A percentile compares a stretch with the other conserved stretches of the same genome.
Conservation (phyloP, 2,888 invertebrate species). For the Coleophora flavipennella region DNA sequence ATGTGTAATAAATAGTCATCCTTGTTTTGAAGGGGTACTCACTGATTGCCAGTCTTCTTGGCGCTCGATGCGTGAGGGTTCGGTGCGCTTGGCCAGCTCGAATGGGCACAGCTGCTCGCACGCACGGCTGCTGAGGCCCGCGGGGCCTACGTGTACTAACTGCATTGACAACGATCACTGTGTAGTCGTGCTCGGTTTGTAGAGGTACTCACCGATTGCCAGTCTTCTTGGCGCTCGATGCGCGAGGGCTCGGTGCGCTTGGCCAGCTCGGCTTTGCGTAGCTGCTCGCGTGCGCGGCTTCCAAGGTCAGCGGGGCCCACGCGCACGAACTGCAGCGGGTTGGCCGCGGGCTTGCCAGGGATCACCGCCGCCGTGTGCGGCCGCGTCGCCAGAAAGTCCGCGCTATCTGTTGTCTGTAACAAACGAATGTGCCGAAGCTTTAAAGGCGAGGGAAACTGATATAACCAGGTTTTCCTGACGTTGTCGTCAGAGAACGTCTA, state of each 20-base stretch:
- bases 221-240: constrained; percentile 89
- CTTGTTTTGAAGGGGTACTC: constrained; percentile 38
- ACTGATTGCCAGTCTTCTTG: constrained; percentile 95
- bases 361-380: constrained; percentile 76
- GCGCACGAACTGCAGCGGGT: constrained; percentile 91
- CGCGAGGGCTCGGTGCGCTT: constrained; percentile 86
- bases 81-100: constrained; percentile 87
- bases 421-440: constrained; percentile 6
- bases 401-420: constrained; percentile 62
- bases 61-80: constrained; percentile 85
- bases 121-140: constrained; percentile 86
- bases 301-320: constrained; percentile 91
- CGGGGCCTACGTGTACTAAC: constrained; percentile 91
- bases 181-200: no score
- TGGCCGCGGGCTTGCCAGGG: constrained; percentile 87
- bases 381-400: constrained; percentile 64
- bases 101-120: constrained; percentile 88
- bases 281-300: constrained; percentile 87
- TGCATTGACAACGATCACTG: no score
- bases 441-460: no score
- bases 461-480: no score
- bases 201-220: constrained; percentile 88
- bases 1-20: no score
- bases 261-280: constrained; percentile 87
- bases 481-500: no score